These are phyloP conservation scores for Etheostoma nigrum DNA, from an alignment of 2,797 vertebrate species.

Conservation along the genomic window DNA sequence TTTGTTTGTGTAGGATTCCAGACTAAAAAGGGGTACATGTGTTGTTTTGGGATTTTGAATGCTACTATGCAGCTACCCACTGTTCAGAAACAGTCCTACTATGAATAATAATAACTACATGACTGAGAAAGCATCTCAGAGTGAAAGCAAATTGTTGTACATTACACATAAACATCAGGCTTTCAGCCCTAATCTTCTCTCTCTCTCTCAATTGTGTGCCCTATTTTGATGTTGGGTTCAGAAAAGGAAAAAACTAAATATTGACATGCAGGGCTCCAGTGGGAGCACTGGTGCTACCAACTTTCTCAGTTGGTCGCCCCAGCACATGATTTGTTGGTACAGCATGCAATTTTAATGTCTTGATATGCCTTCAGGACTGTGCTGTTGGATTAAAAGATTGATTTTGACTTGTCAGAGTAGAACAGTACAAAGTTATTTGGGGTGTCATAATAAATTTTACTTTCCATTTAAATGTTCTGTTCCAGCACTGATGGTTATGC, in stretches of 20 bases:
- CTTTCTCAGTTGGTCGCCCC: too few species aligned
- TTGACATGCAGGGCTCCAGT: too few species aligned
- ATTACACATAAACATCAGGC: slow-evolving; percentile 31
- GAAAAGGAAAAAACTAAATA: neutral
- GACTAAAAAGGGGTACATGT: slow-evolving; percentile 28
- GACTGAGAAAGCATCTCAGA: slow-evolving; percentile 30
- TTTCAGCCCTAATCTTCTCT: slow-evolving; percentile 16
- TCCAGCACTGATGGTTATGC: too few species aligned
- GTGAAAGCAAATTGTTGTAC: slow-evolving; percentile 36
- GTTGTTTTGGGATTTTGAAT: slow-evolving; percentile 30
- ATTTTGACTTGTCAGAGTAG: neutral
- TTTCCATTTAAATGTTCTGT: too few species aligned
- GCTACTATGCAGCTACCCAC: slow-evolving; percentile 15
- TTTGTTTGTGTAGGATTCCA: slow-evolving; percentile 38
- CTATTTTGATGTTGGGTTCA: slow-evolving; percentile 19
- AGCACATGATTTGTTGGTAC: too few species aligned
- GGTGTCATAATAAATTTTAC: too few species aligned
- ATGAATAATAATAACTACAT: slow-evolving; percentile 52
- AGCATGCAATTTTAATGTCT: too few species aligned
- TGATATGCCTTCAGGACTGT: neutral
- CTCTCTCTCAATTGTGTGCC: slow-evolving; percentile 34
- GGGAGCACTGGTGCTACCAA: too few species aligned
- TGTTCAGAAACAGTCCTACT: slow-evolving; percentile 29
- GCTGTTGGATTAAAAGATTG: neutral
- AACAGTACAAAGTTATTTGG: neutral